Percentiles rank a stretch among this genome's conserved stretches.
These are phyloP conservation scores for Chymomyza caudatula DNA, from an alignment of 2,888 invertebrate species.

Conservation along the genomic window DNA sequence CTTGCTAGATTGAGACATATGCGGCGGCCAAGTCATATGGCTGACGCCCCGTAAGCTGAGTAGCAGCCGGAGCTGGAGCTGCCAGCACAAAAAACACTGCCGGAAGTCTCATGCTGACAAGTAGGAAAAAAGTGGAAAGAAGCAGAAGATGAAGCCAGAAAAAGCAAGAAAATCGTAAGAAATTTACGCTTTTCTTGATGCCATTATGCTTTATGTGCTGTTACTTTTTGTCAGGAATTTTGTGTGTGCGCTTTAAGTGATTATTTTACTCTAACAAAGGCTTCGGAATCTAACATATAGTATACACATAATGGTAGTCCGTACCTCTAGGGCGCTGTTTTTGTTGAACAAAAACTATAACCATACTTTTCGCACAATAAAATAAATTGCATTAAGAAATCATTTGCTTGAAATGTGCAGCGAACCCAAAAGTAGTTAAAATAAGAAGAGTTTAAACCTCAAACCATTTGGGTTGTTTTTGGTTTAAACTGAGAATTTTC, in stretches of 20 bases:
- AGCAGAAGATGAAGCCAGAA: background rate
- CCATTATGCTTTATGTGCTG: constrained; percentile 62
- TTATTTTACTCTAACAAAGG: constrained; percentile 47
- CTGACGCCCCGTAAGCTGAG: constrained; percentile 37
- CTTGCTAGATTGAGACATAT: background rate
- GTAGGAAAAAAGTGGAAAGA: constrained; percentile 8
- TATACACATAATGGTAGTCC: background rate
- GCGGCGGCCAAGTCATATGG: constrained; percentile 5
- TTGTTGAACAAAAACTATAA: background rate
- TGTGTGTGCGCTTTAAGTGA: background rate
- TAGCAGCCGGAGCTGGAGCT: constrained; percentile 22
- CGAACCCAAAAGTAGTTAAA: background rate
- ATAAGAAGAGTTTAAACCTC: background rate
- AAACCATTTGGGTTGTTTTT: background rate
- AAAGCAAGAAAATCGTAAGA: background rate
- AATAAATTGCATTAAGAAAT: constrained; percentile 69
- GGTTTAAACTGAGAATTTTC: background rate
- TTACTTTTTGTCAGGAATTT: constrained; percentile 25
- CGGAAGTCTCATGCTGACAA: constrained; percentile 40
- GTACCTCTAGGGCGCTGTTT: background rate
- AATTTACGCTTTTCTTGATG: background rate
- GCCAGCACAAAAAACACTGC: constrained; percentile 36
- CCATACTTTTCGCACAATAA: background rate
- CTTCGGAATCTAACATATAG: constrained; percentile 13
- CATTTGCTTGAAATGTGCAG: constrained; percentile 52